phyloP scores from a whole-genome alignment of 2,888 invertebrate genomes.

The Gortyna flavago region DNA sequence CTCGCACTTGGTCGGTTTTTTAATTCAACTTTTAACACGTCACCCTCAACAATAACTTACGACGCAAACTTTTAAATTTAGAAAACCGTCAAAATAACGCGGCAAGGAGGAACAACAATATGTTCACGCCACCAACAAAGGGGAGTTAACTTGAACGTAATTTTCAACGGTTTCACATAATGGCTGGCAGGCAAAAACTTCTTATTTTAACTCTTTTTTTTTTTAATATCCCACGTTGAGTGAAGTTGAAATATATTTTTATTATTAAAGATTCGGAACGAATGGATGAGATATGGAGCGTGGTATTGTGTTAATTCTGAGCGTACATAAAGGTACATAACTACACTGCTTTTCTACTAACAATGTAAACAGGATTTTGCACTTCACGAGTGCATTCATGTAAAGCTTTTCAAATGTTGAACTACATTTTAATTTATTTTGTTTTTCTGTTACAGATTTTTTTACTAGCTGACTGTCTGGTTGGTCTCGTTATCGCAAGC shows the following conservation, averaged over 20 bases:
- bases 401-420: background rate
- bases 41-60: background rate
- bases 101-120: conserved; percentile 5
- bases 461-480: background rate
- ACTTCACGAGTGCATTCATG: conserved; percentile 32
- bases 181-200: conserved; percentile 33
- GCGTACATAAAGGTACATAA: conserved; percentile 42
- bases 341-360: conserved; percentile 4
- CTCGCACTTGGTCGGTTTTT: background rate
- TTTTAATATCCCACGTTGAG: conserved; percentile 58
- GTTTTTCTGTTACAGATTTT: background rate
- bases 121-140: conserved; percentile 53
- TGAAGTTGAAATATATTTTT: conserved; percentile 17
- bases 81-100: conserved; percentile 17
- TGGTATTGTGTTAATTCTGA: conserved; percentile 36
- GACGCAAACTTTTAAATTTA: conserved; percentile 13
- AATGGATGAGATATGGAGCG: conserved; percentile 58
- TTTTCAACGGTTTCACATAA: conserved; percentile 66
- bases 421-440: background rate
- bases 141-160: conserved; percentile 50
- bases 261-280: conserved; percentile 22
- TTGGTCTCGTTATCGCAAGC: no score
- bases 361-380: conserved; percentile 36
- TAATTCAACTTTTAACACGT: background rate
- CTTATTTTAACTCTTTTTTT: conserved; percentile 37